phyloP scores from a whole-genome alignment of 1,140 invertebrate species.

The Drosophila sulfurigaster region DNA sequence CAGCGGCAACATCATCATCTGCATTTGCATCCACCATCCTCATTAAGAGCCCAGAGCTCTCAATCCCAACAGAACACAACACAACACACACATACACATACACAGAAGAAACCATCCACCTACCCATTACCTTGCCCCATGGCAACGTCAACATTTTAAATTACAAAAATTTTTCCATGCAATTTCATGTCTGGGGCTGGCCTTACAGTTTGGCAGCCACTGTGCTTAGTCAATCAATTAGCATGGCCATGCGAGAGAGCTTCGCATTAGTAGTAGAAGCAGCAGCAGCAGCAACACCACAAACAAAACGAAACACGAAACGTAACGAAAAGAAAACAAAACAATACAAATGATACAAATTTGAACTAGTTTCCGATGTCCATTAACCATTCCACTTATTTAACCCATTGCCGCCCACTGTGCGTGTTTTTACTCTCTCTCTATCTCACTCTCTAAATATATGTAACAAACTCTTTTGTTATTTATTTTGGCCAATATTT shows the following conservation, averaged over 20 bases:
- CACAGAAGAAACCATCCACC: not conserved
- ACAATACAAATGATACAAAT: slow-evolving; percentile 55
- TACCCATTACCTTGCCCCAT: not conserved
- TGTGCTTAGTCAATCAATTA: slow-evolving; percentile 67
- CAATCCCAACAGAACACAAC: not conserved
- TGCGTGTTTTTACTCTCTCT: slow-evolving; percentile 21
- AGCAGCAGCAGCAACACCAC: slow-evolving; percentile 50
- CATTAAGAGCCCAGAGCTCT: slow-evolving; percentile 26
- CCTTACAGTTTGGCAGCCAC: slow-evolving; percentile 68
- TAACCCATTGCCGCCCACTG: slow-evolving; percentile 72
- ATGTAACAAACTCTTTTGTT: not conserved
- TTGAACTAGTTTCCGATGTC: slow-evolving; percentile 70
- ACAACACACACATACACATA: not conserved
- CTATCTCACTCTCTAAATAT: too few species aligned
- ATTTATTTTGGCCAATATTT: slow-evolving; percentile 11
- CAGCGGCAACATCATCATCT: slow-evolving; percentile 15
- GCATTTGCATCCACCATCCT: slow-evolving; percentile 16
- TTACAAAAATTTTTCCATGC: slow-evolving; percentile 67
- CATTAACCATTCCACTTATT: slow-evolving; percentile 49
- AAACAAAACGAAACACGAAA: slow-evolving; percentile 38
- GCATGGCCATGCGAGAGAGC: slow-evolving; percentile 51
- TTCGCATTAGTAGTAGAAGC: slow-evolving; percentile 11
- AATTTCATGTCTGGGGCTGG: slow-evolving; percentile 57
- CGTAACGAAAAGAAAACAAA: slow-evolving; percentile 32
- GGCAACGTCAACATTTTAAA: slow-evolving; percentile 45